phyloP scores from a whole-genome alignment of 2,797 vertebrate genomes.

The Zalophus californianus region DNA sequence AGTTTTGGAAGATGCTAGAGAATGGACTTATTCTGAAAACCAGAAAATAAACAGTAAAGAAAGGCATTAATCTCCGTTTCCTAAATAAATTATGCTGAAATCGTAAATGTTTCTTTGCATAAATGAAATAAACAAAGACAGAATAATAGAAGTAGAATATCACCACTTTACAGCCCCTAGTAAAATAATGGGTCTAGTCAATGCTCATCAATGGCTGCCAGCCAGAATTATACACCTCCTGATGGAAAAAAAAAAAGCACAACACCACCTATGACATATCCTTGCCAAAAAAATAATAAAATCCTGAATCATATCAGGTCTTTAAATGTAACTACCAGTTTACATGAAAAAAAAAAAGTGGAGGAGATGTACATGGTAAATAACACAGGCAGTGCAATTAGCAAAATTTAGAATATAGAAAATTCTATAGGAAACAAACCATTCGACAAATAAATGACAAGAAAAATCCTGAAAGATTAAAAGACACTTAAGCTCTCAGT shows the following conservation, averaged over 20 bases:
- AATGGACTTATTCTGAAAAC: neutral
- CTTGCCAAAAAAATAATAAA: neutral
- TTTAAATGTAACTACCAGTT: neutral
- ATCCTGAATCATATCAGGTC: neutral
- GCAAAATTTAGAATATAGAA: neutral
- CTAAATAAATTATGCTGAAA: neutral
- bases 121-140: neutral
- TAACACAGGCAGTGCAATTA: neutral
- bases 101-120: neutral
- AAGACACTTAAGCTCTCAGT: neutral
- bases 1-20: neutral
- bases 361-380: neutral
- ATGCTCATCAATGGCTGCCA: neutral
- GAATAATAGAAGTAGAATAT: neutral
- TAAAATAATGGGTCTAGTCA: neutral
- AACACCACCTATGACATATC: neutral
- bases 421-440: neutral
- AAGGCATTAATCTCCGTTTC: neutral
- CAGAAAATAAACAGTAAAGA: neutral
- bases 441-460: neutral
- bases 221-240: neutral
- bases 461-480: neutral
- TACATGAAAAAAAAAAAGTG: neutral
- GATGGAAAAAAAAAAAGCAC: neutral
- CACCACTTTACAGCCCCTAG: neutral